phyloP scores from a whole-genome alignment of 2,797 vertebrate species.

The Cyprinella venusta region DNA sequence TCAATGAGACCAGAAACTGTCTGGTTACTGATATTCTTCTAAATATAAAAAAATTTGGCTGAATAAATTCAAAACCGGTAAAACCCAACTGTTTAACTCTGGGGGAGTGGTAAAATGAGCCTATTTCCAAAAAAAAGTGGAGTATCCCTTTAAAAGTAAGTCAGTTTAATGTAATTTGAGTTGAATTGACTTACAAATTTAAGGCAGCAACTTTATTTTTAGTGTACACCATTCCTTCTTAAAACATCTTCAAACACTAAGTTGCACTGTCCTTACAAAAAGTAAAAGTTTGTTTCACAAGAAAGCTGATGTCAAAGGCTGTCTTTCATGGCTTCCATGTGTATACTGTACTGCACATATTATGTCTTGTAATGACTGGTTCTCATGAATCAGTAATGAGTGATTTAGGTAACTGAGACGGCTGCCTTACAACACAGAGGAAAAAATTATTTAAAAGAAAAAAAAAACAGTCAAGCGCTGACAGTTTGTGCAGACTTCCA shows the following conservation, averaged over 20 bases:
- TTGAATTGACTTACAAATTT: no score
- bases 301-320: constrained; percentile 36
- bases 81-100: no score
- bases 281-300: constrained; percentile 14
- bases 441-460: background rate
- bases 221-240: background rate
- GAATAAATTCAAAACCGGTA: no score
- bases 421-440: constrained; percentile 32
- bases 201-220: no score
- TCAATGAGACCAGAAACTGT: no score
- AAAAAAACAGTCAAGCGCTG: constrained; percentile 33
- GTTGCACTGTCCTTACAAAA: background rate
- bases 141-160: no score
- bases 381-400: constrained; percentile 60
- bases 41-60: no score
- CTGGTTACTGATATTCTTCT: no score
- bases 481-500: constrained; percentile 31
- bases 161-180: no score
- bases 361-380: constrained; percentile 58
- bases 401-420: constrained; percentile 56
- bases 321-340: constrained; percentile 40
- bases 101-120: no score
- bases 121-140: no score
- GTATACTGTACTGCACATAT: constrained; percentile 47
- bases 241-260: background rate